phyloP scores from a whole-genome alignment of 2,888 invertebrate genomes.

The Xanthia icteritia region DNA sequence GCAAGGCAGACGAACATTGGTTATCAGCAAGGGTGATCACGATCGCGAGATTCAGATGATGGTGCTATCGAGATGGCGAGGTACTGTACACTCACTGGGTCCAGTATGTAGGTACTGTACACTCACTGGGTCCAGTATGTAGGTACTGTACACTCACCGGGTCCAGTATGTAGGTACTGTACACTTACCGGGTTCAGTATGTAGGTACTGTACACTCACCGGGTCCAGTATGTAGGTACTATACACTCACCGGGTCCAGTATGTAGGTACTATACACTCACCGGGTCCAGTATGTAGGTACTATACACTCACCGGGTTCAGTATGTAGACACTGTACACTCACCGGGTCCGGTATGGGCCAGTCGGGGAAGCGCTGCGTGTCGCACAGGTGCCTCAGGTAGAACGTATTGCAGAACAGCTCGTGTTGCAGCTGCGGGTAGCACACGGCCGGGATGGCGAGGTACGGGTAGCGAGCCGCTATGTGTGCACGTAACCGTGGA shows the following conservation, averaged over 20 bases:
- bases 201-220: neutral
- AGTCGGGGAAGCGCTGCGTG: constrained; percentile 96
- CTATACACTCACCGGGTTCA: no score
- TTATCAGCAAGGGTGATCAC: neutral
- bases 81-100: neutral
- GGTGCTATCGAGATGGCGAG: constrained; percentile 90
- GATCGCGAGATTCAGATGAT: neutral
- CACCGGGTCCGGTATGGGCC: constrained; percentile 99
- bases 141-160: neutral
- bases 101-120: neutral
- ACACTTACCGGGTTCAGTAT: neutral
- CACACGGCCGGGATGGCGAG: constrained; percentile 97
- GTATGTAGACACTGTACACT: constrained; percentile 71
- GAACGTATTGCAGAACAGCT: constrained; percentile 99
- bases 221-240: no score
- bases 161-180: neutral
- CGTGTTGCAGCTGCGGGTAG: constrained; percentile 98
- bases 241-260: no score
- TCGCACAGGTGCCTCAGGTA: constrained; percentile 99
- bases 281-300: no score
- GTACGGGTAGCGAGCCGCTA: constrained; percentile 98
- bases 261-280: no score
- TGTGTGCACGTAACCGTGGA: constrained; percentile 97
- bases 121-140: neutral
- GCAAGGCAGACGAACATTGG: neutral